phyloP scores from a whole-genome alignment of 2,113 vertebrate genomes.

The Archocentrus centrarchus region DNA sequence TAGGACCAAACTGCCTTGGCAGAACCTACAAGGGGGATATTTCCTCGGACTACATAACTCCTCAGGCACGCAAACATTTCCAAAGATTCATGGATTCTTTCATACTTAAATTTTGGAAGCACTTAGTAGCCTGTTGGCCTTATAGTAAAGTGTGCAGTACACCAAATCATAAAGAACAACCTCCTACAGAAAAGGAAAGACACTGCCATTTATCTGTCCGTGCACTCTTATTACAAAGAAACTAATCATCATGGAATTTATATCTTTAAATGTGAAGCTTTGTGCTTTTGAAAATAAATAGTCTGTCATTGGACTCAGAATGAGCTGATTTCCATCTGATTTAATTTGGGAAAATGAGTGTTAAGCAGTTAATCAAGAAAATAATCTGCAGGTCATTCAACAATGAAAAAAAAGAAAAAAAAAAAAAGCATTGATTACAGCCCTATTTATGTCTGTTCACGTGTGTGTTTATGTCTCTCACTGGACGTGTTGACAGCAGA shows the following conservation, averaged over 20 bases:
- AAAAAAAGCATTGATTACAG: not conserved
- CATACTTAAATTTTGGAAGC: not conserved
- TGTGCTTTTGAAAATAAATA: not conserved
- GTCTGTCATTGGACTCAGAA: not conserved
- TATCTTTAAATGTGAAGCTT: not conserved
- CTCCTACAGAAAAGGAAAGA: not conserved
- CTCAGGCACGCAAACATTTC: not conserved
- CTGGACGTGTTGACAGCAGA: constrained; percentile 94
- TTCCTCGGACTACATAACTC: not conserved
- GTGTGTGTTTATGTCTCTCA: constrained; percentile 76
- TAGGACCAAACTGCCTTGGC: not conserved
- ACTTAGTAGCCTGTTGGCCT: not conserved
- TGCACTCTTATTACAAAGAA: not conserved
- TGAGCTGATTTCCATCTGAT: not conserved
- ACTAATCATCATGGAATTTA: not conserved
- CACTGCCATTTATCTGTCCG: not conserved
- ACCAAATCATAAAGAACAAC: not conserved
- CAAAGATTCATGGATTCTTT: not conserved
- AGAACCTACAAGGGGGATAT: not conserved
- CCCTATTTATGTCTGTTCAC: not conserved
- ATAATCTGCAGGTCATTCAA: not conserved
- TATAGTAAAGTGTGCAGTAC: not conserved
- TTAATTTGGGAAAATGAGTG: not conserved
- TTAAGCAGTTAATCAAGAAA: not conserved
- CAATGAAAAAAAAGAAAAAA: not conserved